Evolutionary conservation across 2,797 vertebrate species (phyloP).

Genomic region (Coracias cyanogaster): DNA sequence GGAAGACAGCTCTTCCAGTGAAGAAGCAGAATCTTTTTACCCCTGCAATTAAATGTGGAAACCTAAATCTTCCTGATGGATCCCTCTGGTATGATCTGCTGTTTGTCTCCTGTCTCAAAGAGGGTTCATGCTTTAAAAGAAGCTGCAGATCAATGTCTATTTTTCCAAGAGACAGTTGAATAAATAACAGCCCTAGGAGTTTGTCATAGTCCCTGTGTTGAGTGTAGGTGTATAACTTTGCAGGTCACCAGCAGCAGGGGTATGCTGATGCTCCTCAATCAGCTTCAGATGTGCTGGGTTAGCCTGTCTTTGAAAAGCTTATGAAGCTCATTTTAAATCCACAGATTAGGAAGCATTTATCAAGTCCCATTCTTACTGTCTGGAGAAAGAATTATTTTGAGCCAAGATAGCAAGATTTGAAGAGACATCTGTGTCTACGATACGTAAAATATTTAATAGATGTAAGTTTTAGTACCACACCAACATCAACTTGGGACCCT

Average conservation of each 20-base stretch:
- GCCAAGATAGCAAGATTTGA: not conserved
- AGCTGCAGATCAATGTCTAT: not conserved
- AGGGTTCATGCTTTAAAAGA: not conserved
- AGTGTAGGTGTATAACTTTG: not conserved
- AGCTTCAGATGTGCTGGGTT: not conserved
- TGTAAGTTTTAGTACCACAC: not conserved
- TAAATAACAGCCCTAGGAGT: not conserved
- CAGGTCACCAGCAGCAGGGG: not conserved
- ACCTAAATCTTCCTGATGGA: not conserved
- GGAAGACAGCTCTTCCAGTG: not conserved
- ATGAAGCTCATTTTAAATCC: not conserved
- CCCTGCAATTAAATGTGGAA: not conserved
- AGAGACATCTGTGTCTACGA: not conserved
- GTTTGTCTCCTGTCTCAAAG: not conserved
- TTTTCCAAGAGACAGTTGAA: not conserved
- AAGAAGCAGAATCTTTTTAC: conserved; percentile 6
- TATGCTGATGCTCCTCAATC: not conserved
- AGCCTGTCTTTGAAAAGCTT: not conserved
- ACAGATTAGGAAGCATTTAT: not conserved
- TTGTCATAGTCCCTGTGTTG: not conserved
- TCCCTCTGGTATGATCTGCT: not conserved
- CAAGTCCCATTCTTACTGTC: not conserved
- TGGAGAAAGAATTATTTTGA: conserved; percentile 8
- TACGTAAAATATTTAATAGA: not conserved
- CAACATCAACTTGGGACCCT: not conserved